Base-by-base conservation (phyloP, 2,797 vertebrate species). In the Echiichthys vipera region DNA sequence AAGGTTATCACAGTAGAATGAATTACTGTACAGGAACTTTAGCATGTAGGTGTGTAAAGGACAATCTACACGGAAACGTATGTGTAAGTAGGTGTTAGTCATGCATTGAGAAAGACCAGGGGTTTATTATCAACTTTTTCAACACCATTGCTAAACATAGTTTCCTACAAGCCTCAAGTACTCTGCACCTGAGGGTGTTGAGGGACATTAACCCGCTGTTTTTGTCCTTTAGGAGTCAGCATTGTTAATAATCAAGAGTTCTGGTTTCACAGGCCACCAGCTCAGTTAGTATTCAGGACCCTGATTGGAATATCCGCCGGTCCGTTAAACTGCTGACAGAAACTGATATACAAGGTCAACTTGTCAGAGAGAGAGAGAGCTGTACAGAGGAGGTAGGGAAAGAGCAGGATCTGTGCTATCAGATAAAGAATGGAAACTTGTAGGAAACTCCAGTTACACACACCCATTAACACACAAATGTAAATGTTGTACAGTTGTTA, bases 171-270 rank as follows among this genome's bases (percentile, higher is more conserved):
- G 37, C 22, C 32, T 42, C 53, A 20, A 24, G 10, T 71, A n/a
- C 71, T 67, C 50, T 50, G 58, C 51, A 65, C 55, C 81, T 14
- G 4, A 67, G 63, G 77, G 36, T 77, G 68, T 80, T 9, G 50
- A 74, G 82, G 80, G 87, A 88, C 86, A 89, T 90, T 90, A 91
- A 95, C 96, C 92, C 91, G 92, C 91, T 7, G 11, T 92, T 94
- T 78, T 91, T 94, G 93, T 95, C 94, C 95, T 96, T 77, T 93
- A 93, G 90, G 92, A 94, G 93, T 94, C 88, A 79, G 83, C 91
- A 74, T 88, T 94, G 96, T 96, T 96, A 97, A 98, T 99, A 95
- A 98, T 97, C 95, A 96, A n/a, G 93, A 95, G 94, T 93, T 74
- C 89, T 92, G 89, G 95, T 90, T 94, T 94, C 91, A 95, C 92